phyloP scores from a whole-genome alignment of 2,797 vertebrate genomes.

The Pangasius djambal region DNA sequence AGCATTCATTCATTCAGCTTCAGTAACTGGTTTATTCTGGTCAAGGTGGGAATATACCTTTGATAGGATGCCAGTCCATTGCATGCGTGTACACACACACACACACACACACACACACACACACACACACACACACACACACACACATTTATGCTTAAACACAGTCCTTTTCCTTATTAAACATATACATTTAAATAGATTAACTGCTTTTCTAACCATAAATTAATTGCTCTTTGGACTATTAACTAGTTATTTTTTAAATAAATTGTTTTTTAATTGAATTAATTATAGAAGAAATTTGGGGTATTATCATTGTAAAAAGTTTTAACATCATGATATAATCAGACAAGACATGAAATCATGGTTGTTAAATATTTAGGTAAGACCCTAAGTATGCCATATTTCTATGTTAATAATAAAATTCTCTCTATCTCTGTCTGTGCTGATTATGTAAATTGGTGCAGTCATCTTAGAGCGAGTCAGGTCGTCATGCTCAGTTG shows the following conservation, averaged over 20 bases:
- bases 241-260: background rate
- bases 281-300: background rate
- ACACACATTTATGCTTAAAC: background rate
- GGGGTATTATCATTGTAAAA: background rate
- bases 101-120: background rate
- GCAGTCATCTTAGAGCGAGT: slow-evolving; percentile 85
- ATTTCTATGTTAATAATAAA: background rate
- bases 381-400: background rate
- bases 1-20: background rate
- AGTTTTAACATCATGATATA: background rate
- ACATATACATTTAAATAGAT: background rate
- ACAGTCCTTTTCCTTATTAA: background rate
- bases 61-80: background rate
- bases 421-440: slow-evolving; percentile 28
- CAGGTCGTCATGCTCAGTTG: slow-evolving; percentile 84
- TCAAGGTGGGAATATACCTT: background rate
- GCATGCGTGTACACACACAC: background rate
- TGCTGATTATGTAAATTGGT: slow-evolving; percentile 91
- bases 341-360: background rate
- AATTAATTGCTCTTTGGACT: background rate
- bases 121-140: background rate
- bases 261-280: background rate
- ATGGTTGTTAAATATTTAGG: background rate
- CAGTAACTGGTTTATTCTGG: background rate
- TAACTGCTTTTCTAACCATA: background rate